These are phyloP conservation scores for Thecocarcelia acutangulata DNA, from an alignment of 2,888 invertebrate genomes.

Conservation along the genomic window DNA sequence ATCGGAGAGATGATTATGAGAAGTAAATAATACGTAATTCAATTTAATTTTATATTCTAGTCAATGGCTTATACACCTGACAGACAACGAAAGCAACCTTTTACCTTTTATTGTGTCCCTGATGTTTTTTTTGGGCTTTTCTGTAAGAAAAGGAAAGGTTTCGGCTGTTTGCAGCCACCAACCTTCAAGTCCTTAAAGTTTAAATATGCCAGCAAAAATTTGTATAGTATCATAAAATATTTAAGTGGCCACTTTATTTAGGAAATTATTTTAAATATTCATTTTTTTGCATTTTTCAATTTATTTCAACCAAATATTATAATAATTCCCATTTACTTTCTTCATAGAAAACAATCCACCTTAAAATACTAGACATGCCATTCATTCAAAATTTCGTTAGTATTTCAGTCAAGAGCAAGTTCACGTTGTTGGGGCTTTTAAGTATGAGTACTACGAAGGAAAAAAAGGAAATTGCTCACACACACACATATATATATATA, in stretches of 20 bases:
- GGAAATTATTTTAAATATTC: slow-evolving; percentile 54
- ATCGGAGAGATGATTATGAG: too few relatives aligned
- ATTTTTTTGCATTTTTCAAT: slow-evolving; percentile 28
- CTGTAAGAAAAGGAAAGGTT: background rate
- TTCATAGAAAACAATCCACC: slow-evolving; percentile 29
- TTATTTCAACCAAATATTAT: slow-evolving; percentile 35
- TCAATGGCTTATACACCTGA: slow-evolving; percentile 50
- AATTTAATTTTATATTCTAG: slow-evolving; percentile 49
- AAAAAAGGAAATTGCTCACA: background rate
- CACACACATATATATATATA: background rate
- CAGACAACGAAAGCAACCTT: slow-evolving; percentile 8
- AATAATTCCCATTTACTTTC: background rate
- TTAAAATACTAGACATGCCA: slow-evolving; percentile 32
- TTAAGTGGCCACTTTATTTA: slow-evolving; percentile 59
- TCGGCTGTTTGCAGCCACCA: slow-evolving; percentile 22
- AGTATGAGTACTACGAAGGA: background rate
- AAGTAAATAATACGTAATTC: slow-evolving; percentile 9
- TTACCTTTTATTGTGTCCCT: slow-evolving; percentile 26
- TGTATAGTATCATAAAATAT: slow-evolving; percentile 19
- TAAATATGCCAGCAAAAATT: background rate
- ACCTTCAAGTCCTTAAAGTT: slow-evolving; percentile 17
- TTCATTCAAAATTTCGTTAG: slow-evolving; percentile 9
- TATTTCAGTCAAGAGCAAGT: slow-evolving; percentile 9
- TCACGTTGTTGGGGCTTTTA: background rate
- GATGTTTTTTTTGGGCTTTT: slow-evolving; percentile 14